Evolutionary conservation across 1,140 invertebrate genomes (phyloP).

Genomic region (Apis laboriosa): DNA sequence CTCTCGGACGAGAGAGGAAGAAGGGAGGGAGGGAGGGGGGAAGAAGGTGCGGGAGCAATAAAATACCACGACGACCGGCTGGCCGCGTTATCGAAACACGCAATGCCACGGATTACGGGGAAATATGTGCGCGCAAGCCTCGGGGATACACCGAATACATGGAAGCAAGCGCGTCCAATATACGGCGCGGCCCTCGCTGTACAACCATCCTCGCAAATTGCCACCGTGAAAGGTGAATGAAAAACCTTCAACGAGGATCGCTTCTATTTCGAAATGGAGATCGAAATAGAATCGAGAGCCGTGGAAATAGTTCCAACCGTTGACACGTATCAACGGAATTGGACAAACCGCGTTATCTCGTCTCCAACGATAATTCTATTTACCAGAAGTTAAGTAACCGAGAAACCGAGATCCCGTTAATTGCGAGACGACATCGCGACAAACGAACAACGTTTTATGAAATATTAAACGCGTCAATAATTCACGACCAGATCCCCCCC

Average conservation of each 20-base stretch:
- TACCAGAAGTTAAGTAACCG: background rate
- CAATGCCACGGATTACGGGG: constrained; percentile 75
- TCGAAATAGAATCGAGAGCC: background rate
- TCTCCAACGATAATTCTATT: constrained; percentile 24
- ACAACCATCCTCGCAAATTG: constrained; percentile 38
- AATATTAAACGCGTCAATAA: constrained; percentile 40
- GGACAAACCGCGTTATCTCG: constrained; percentile 11
- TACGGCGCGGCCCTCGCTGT: constrained; percentile 4
- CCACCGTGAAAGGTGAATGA: constrained; percentile 3
- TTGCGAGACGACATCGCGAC: constrained; percentile 13
- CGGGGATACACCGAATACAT: constrained; percentile 23
- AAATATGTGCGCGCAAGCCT: constrained; percentile 67
- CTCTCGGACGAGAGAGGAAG: constrained; percentile 24
- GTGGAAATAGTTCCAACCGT: constrained; percentile 1
- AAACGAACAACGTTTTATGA: constrained; percentile 7
- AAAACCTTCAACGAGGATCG: background rate
- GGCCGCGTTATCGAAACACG: constrained; percentile 77
- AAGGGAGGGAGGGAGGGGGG: background rate
- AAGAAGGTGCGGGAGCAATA: constrained; percentile 76
- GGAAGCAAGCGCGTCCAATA: constrained; percentile 12
- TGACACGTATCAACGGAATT: constrained; percentile 3
- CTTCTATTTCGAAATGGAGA: background rate
- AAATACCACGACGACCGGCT: constrained; percentile 70
- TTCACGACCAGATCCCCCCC: background rate
- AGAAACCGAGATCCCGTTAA: background rate